These are phyloP conservation scores for Reticulitermes speratus DNA, from an alignment of 1,140 invertebrate species.

Conservation along the genomic window DNA sequence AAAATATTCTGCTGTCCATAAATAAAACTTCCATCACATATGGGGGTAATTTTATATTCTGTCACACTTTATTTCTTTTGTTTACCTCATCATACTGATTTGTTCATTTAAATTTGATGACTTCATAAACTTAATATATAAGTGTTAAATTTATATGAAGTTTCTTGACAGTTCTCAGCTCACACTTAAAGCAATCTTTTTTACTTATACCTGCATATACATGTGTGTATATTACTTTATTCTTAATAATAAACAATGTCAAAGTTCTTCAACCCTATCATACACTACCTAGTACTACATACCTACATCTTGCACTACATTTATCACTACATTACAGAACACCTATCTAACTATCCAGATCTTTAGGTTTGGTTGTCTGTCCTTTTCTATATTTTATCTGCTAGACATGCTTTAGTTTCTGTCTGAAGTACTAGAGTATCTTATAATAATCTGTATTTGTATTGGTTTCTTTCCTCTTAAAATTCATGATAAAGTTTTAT, in stretches of 20 bases:
- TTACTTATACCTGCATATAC: too few species aligned
- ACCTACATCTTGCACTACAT: not conserved
- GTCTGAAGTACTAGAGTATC: not conserved
- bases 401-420: not conserved
- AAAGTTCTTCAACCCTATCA: not conserved
- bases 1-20: too few species aligned
- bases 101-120: too few species aligned
- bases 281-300: not conserved
- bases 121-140: too few species aligned
- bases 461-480: not conserved
- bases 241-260: not conserved
- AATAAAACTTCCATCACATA: too few species aligned
- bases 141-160: too few species aligned
- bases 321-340: not conserved
- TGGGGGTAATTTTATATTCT: too few species aligned
- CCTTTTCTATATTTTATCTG: not conserved
- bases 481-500: not conserved
- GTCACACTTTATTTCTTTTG: too few species aligned
- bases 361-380: not conserved
- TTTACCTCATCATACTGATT: too few species aligned
- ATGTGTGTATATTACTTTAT: too few species aligned
- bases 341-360: not conserved
- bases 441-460: not conserved
- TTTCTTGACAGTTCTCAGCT: too few species aligned
- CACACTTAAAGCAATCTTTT: too few species aligned